Base-by-base conservation (phyloP, 2,797 vertebrate species). In the Sebastes variabilis region DNA sequence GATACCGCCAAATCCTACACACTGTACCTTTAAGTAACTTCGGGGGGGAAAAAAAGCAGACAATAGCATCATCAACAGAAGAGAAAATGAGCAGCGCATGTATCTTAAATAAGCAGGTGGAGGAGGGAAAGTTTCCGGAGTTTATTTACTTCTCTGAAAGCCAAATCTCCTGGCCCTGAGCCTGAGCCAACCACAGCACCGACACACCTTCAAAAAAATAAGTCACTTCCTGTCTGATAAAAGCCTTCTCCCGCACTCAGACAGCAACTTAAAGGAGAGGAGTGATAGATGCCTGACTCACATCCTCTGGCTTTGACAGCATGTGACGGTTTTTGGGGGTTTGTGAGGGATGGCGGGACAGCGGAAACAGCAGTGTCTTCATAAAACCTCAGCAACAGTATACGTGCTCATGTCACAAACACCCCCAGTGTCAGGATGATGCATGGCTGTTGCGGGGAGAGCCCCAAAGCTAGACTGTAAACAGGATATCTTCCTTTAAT, bases 401-500 rank as follows among this genome's bases (percentile, higher is more conserved):
- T 72, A 38, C 49, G 4, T 80, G 70, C 75, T 83, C 79, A 80
- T 73, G 77, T 46, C 82, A 72, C 71, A 49, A 68, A 66, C 80
- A 74, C 78, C 52, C 56, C 46, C 77, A 4, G 56, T 83, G 73
- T 87, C 88, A 77, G 72, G 76, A 74, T 85, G 87, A 90, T 88
- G 82, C 83, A 85, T 73, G 74, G 84, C 60, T 83, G 69, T 65
- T 67, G 59, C 1, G 13, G 55, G 66, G 78, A 77, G 77, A 80
- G 82, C 75, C 70, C 49, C 49, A 32, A 70, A 85, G 58, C 84
- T 52, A 52, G 52, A 46, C 71, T n/a, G 27, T 73, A 82, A 88
- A 90, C 76, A 64, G 66, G 66, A 87, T 73, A 52, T 84, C 76
- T 78, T 87, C 58, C 76, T 85, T 83, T 82, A 87, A 78, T 82